A percentile compares a stretch with the other conserved stretches of the same genome.
These are phyloP conservation scores for Corythornis cristatus DNA, from an alignment of 2,113 vertebrate species.

Conservation along the genomic window DNA sequence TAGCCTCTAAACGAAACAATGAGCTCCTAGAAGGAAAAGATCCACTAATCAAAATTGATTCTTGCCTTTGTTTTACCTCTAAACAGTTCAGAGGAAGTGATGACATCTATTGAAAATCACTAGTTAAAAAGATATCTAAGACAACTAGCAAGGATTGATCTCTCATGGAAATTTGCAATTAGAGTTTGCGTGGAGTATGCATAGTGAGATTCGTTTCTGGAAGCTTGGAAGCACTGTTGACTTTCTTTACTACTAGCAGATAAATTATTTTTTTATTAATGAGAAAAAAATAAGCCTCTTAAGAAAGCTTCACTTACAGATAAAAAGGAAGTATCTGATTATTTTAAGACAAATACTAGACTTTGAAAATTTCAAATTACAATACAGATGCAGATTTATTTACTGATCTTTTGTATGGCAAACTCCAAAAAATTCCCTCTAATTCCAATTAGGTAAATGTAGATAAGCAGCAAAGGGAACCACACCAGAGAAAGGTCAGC, in stretches of 20 bases:
- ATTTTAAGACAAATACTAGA: background rate
- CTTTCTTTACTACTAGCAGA: background rate
- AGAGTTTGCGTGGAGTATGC: background rate
- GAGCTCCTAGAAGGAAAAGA: background rate
- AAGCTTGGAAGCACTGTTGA: background rate
- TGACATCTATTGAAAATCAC: background rate
- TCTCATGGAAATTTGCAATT: background rate
- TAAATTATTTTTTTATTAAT: background rate
- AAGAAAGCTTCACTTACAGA: background rate
- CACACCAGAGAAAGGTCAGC: background rate
- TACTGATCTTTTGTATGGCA: background rate
- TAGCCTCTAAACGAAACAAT: background rate
- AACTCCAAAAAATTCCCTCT: background rate
- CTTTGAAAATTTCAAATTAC: background rate
- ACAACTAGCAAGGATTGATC: background rate
- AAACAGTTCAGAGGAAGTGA: background rate
- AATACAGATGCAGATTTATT: background rate
- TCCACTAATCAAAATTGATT: background rate
- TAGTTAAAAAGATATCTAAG: conserved; percentile 11
- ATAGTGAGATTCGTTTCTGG: background rate
- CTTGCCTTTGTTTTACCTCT: background rate
- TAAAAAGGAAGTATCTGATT: background rate
- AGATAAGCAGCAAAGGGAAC: background rate
- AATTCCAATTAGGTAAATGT: background rate
- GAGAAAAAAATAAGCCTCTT: background rate